Evolutionary conservation across 2,797 vertebrate species (phyloP).

Genomic region (Loriculus beryllinus): DNA sequence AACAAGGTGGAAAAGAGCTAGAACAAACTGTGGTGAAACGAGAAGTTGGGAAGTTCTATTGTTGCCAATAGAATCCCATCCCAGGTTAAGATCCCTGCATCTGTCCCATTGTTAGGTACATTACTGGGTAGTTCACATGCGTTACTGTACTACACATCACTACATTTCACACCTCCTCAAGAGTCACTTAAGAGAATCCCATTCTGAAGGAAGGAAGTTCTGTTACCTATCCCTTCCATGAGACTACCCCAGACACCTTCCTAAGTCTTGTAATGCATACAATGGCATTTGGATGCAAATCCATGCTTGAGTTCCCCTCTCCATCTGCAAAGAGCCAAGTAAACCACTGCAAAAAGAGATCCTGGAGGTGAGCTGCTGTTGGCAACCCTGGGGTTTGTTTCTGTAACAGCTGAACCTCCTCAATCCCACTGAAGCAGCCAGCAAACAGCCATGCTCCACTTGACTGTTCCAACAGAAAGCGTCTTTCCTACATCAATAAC

Average conservation of each 20-base stretch:
- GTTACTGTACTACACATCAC: rapidly evolving
- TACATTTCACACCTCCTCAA: not conserved
- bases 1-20: not conserved
- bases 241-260: not conserved
- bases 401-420: not conserved
- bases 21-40: not conserved
- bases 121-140: not conserved
- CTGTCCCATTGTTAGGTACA: rapidly evolving
- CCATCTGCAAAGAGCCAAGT: not conserved
- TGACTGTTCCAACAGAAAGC: not conserved
- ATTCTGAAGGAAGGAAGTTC: not conserved
- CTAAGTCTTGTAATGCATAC: rapidly evolving
- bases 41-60: not conserved
- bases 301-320: rapidly evolving
- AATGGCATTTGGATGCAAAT: not conserved
- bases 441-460: not conserved
- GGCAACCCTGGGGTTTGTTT: not conserved
- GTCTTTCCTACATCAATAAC: not conserved
- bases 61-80: not conserved
- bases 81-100: not conserved
- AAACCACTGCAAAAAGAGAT: not conserved
- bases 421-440: not conserved
- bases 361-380: not conserved
- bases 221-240: not conserved
- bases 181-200: no score